Percentiles rank a stretch among this genome's conserved stretches.
These are phyloP conservation scores for Sarcophilus harrisii DNA, from an alignment of 2,797 vertebrate species.

Conservation along the genomic window DNA sequence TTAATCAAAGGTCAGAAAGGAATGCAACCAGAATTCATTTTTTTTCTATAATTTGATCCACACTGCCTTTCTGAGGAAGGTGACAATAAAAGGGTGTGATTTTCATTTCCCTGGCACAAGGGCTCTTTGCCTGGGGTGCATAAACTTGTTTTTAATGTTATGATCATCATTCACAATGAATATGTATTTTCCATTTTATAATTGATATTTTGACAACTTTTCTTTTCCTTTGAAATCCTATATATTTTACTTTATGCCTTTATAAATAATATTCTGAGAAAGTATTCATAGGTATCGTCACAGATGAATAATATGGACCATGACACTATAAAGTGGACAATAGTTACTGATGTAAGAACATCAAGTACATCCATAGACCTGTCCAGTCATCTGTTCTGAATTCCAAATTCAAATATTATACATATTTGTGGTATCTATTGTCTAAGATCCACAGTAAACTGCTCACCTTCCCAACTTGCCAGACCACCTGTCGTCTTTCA, in stretches of 20 bases:
- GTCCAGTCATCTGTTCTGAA: background rate
- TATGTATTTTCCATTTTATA: background rate
- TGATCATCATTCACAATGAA: background rate
- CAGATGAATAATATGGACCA: background rate
- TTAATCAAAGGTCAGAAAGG: background rate
- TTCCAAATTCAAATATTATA: background rate
- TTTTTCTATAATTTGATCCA: background rate
- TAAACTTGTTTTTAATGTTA: background rate
- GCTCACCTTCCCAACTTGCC: background rate
- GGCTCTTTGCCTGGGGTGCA: fast-evolving
- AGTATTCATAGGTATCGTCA: background rate
- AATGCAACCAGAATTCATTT: background rate
- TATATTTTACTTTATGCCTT: background rate
- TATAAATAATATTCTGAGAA: background rate
- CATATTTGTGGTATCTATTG: background rate
- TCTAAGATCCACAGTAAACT: background rate
- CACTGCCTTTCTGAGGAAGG: background rate
- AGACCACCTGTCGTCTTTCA: background rate
- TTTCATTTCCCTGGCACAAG: background rate
- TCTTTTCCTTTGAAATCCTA: background rate
- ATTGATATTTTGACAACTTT: background rate
- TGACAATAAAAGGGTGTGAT: background rate
- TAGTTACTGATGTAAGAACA: background rate
- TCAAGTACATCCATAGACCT: background rate
- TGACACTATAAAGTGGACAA: background rate